phyloP scores from a whole-genome alignment of 2,113 vertebrate genomes.

The Erpornis zantholeuca region DNA sequence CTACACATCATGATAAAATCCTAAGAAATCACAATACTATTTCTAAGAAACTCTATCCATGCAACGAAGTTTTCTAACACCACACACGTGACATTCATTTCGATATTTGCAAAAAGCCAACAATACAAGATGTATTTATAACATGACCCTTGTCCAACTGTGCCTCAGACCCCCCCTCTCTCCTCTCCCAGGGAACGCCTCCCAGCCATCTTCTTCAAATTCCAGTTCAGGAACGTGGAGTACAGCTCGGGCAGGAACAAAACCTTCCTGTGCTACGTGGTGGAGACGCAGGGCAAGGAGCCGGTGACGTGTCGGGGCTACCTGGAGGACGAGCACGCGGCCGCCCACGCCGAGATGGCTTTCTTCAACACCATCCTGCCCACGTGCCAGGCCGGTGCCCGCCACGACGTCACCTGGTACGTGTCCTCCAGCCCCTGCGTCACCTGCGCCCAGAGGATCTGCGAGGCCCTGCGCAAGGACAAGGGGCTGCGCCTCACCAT shows the following conservation, averaged over 20 bases:
- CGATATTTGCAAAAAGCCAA: too few species aligned
- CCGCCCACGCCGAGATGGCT: conserved; percentile 85
- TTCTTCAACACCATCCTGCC: conserved; percentile 86
- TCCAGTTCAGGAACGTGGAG: conserved; percentile 96
- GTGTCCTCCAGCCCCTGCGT: conserved; percentile 92
- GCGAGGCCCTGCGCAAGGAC: conserved; percentile 72
- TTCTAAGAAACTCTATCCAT: too few species aligned
- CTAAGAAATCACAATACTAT: too few species aligned
- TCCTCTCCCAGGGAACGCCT: conserved; percentile 80
- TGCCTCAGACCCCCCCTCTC: background rate
- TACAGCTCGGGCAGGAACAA: conserved; percentile 97
- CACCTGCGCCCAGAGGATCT: conserved; percentile 79
- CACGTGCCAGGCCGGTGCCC: conserved; percentile 63
- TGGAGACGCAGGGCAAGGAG: conserved; percentile 75
- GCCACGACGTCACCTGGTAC: conserved; percentile 87
- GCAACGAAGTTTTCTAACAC: too few species aligned
- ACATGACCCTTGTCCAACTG: background rate
- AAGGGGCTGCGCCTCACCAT: conserved; percentile 82
- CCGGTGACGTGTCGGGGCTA: conserved; percentile 77
- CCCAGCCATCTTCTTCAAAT: conserved; percentile 87
- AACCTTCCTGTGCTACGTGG: conserved; percentile 89
- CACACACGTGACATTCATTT: too few species aligned
- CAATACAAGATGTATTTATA: too few species aligned
- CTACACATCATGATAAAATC: too few species aligned
- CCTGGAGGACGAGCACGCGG: conserved; percentile 88